phyloP scores from a whole-genome alignment of 2,797 vertebrate genomes.

The Margarornis squamiger region DNA sequence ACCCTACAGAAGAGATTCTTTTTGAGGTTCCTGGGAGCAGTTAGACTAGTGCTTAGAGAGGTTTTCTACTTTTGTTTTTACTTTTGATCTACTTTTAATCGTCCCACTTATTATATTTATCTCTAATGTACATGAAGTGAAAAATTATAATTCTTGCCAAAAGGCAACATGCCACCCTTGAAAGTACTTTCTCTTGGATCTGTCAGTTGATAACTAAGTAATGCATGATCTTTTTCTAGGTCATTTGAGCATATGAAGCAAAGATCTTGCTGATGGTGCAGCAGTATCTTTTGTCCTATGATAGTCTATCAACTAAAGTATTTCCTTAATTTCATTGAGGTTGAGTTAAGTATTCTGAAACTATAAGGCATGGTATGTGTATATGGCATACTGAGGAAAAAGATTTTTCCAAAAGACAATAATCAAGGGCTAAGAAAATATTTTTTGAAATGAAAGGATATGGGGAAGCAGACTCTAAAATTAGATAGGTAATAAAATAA shows the following conservation, averaged over 20 bases:
- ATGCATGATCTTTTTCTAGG: constrained; percentile 10
- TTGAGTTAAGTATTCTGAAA: neutral
- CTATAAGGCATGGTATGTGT: neutral
- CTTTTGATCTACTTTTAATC: neutral
- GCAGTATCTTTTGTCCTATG: neutral
- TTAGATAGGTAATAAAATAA: constrained; percentile 8
- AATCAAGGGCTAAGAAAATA: neutral
- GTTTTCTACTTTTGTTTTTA: neutral
- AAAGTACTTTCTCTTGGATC: constrained; percentile 4
- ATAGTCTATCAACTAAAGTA: neutral
- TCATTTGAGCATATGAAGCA: neutral
- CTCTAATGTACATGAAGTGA: neutral
- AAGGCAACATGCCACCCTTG: constrained; percentile 8
- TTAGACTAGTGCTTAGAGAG: neutral
- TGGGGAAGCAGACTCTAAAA: neutral
- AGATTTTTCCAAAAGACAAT: neutral
- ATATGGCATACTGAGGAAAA: neutral
- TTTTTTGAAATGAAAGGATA: neutral
- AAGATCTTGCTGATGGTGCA: neutral
- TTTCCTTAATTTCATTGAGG: neutral
- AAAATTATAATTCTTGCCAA: constrained; percentile 30
- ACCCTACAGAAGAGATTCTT: neutral
- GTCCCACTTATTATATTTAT: neutral
- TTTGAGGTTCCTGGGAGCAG: neutral
- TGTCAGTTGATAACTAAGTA: constrained; percentile 24